Conservation (phyloP, 2,113 vertebrate genomes). For the Tiliqua scincoides region DNA sequence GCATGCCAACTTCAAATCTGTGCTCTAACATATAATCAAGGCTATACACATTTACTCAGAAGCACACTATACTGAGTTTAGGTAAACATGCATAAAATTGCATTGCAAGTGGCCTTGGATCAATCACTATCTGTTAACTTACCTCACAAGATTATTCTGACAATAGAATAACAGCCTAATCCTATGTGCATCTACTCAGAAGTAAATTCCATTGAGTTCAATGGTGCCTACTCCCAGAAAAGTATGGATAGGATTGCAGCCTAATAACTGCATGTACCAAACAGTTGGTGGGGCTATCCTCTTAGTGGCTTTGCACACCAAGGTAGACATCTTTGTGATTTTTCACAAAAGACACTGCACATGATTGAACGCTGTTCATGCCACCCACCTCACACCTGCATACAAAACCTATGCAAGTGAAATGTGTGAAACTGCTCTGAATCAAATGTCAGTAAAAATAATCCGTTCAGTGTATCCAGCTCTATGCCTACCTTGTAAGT, state of each 20-base stretch:
- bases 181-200: no score
- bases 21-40: not conserved
- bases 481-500: not conserved
- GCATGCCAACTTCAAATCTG: not conserved
- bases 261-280: not conserved
- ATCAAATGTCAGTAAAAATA: not conserved
- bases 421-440: not conserved
- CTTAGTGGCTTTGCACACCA: not conserved
- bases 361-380: not conserved
- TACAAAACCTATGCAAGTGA: not conserved
- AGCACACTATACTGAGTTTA: no score
- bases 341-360: not conserved
- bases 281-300: not conserved
- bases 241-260: no score
- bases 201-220: no score
- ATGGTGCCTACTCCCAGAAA: no score
- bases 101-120: not conserved
- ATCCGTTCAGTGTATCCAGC: not conserved
- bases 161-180: not conserved
- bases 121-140: not conserved
- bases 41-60: no score
- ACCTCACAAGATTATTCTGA: not conserved
- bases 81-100: no score
- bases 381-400: not conserved
- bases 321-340: not conserved